Percentiles rank a stretch among this genome's conserved stretches.
phyloP scores from a whole-genome alignment of 1,140 invertebrate species.

The Leptopilina boulardi region DNA sequence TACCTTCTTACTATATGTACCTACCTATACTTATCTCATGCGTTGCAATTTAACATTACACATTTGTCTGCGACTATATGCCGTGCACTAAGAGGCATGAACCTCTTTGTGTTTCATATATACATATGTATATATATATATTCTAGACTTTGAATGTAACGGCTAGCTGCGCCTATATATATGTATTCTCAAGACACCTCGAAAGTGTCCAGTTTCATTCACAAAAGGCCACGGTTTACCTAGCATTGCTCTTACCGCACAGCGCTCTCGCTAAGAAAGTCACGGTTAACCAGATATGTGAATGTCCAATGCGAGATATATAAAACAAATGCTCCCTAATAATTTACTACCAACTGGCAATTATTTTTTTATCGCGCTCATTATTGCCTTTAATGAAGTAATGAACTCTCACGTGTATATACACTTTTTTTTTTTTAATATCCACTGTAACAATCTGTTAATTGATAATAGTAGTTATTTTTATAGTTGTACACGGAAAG shows the following conservation, averaged over 20 bases:
- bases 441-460: neutral
- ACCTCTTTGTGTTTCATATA: constrained; percentile 62
- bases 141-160: constrained; percentile 42
- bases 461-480: too few species aligned
- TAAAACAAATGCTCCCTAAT: constrained; percentile 39
- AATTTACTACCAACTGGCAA: constrained; percentile 51
- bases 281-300: constrained; percentile 54
- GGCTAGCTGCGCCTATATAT: constrained; percentile 31
- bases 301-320: constrained; percentile 35
- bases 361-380: constrained; percentile 22
- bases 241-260: constrained; percentile 21
- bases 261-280: constrained; percentile 51
- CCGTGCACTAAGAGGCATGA: constrained; percentile 44
- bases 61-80: constrained; percentile 34
- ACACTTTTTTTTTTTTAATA: too few species aligned
- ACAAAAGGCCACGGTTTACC: constrained; percentile 53
- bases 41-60: constrained; percentile 36
- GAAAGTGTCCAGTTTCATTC: constrained; percentile 69
- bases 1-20: constrained; percentile 42
- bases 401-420: too few species aligned
- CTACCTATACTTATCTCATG: constrained; percentile 40
- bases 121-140: constrained; percentile 40
- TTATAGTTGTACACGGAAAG: too few species aligned
- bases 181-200: constrained; percentile 43
- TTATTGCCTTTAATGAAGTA: constrained; percentile 28